These are phyloP conservation scores for Dynastes hyllus DNA, from an alignment of 2,888 invertebrate genomes.

Conservation along the genomic window DNA sequence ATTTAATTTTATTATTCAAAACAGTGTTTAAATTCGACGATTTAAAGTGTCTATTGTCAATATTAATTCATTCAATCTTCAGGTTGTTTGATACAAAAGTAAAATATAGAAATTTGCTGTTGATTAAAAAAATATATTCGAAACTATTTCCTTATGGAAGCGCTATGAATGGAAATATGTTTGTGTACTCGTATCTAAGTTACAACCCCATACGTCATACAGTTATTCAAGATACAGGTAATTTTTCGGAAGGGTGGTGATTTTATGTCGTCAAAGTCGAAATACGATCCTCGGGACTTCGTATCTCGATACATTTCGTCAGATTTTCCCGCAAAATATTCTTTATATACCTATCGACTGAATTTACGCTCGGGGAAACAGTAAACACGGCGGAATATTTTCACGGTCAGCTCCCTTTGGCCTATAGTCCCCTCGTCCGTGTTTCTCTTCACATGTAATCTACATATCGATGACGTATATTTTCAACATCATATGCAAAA, in stretches of 20 bases:
- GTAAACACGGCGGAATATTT: constrained; percentile 36
- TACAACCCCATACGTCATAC: constrained; percentile 10
- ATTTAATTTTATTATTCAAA: too few species aligned
- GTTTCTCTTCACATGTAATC: constrained; percentile 31
- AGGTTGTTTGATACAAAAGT: too few species aligned
- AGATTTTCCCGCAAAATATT: constrained; percentile 33
- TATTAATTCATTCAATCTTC: too few species aligned
- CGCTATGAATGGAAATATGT: too few species aligned
- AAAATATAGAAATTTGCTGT: too few species aligned
- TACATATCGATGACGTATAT: constrained; percentile 50
- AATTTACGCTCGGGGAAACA: constrained; percentile 34
- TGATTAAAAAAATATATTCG: background rate
- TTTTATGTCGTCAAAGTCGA: constrained; percentile 21
- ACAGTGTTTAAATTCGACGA: too few species aligned
- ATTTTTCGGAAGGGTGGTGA: constrained; percentile 11
- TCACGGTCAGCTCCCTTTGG: constrained; percentile 36
- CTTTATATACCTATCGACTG: constrained; percentile 40
- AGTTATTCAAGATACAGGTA: constrained; percentile 8
- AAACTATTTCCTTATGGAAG: background rate
- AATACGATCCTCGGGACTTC: constrained; percentile 18
- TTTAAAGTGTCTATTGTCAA: too few species aligned
- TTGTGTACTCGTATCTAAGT: background rate
- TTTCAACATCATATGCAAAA: constrained; percentile 66
- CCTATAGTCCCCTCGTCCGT: background rate
- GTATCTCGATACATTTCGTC: constrained; percentile 42